Evolutionary conservation across 2,888 invertebrate species (phyloP).

Genomic region (Yponomeuta malinellus): DNA sequence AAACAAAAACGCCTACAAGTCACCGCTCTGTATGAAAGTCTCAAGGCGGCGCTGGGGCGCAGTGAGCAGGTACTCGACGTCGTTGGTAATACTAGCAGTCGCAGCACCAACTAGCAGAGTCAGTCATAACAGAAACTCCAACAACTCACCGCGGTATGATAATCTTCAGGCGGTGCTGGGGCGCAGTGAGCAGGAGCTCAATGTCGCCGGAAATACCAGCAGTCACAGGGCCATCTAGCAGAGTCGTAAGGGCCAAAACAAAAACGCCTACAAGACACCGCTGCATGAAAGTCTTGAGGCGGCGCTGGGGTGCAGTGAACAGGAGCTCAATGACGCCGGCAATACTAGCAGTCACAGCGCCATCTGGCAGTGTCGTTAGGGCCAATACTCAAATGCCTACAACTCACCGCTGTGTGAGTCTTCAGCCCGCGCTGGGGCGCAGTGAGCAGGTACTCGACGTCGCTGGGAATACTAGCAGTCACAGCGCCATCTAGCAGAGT

Average conservation of each 20-base stretch:
- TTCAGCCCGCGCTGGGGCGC: conserved; percentile 39
- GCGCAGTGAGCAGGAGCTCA: conserved; percentile 26
- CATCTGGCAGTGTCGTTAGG: conserved; percentile 27
- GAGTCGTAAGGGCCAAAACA: too few relatives aligned
- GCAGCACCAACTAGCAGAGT: too few relatives aligned
- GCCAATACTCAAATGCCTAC: too few relatives aligned
- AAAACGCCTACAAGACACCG: too few relatives aligned
- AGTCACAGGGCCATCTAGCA: too few relatives aligned
- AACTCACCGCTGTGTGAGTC: conserved; percentile 35
- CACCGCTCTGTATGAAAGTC: conserved; percentile 16
- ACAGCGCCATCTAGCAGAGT: too few relatives aligned
- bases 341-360: conserved; percentile 46
- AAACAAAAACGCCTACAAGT: too few relatives aligned
- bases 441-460: conserved; percentile 33
- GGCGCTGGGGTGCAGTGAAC: conserved; percentile 26
- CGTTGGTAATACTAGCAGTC: too few relatives aligned
- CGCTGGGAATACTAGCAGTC: conserved; percentile 24
- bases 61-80: conserved; percentile 31
- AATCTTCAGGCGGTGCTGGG: conserved; percentile 31
- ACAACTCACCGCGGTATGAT: neutral
- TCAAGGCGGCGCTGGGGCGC: conserved; percentile 31
- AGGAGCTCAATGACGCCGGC: conserved; percentile 35
- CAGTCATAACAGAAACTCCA: too few relatives aligned
- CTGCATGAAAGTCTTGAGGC: conserved; percentile 17
- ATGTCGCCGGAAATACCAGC: too few relatives aligned